Base-by-base conservation (phyloP, 2,888 invertebrate genomes). In the Melinaea marsaeus region DNA sequence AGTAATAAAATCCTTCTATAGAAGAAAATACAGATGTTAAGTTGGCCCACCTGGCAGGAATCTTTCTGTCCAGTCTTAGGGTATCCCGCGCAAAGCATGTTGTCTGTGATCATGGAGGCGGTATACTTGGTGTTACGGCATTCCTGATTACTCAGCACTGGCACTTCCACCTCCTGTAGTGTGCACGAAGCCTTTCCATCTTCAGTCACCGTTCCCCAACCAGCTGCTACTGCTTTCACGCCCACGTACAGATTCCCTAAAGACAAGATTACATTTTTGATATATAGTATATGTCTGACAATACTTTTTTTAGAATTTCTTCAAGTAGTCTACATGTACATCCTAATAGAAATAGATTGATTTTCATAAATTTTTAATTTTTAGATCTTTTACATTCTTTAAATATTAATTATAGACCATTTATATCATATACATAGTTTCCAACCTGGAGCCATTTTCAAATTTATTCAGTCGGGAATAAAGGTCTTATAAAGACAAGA, bases 121-220 rank as follows among this genome's bases (percentile, higher is more conserved):
- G 94, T 94, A 79, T 97, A 97, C 81, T 95, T 96, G 3, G 96
- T 96, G 62, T 85, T 92, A 57, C 93, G 91, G 76, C 96, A 96
- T 61, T 93, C 94, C 42, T 94, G 92, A 79, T 95, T 96, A 71
- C 92, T 93, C n/a, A 93, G 76, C 9, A 93, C 93, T 0, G 93
- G 93, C 2, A 97, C 95, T 72, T 95, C 95, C 0, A 97, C 97
- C 82, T 96, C 95, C 76, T 96, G 95, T 35, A 97, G 90, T 11
- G 95, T 91, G 75, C 97, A 96, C 0, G 96, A 95, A 0, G 96
- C 95, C 75, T 95, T 89, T 7, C 97, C 97, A 73, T 95, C 95
- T 83, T 97, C 97, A 66, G 95, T 94, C 13, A 96, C 86, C 0
- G 97, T 96, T 0, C 97, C 97, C 97, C 97, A 97, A 13, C 97